These are phyloP conservation scores for Cremastobaeus sp. DNA, from an alignment of 2,888 invertebrate genomes.

Conservation along the genomic window DNA sequence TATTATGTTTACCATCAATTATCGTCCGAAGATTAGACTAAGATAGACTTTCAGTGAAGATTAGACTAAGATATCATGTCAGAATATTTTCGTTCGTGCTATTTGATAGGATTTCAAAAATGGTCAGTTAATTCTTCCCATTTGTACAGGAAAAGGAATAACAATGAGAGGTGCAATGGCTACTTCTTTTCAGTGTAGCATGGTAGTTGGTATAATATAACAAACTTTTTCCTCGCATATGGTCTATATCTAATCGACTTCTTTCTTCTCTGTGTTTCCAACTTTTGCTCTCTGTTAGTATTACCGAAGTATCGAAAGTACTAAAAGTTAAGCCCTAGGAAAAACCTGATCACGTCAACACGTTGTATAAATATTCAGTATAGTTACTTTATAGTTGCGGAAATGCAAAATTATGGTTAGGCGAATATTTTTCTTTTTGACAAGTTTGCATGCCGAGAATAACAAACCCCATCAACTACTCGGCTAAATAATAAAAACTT, in stretches of 20 bases:
- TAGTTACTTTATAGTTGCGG: slow-evolving; percentile 1
- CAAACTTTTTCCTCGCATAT: slow-evolving; percentile 28
- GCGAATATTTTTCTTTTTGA: neutral
- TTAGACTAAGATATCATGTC: too few relatives aligned
- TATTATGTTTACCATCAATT: too few relatives aligned
- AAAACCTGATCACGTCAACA: slow-evolving; percentile 13
- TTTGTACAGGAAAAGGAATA: too few relatives aligned
- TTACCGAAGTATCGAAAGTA: slow-evolving; percentile 27
- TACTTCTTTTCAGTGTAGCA: slow-evolving; percentile 18
- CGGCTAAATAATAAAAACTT: slow-evolving; percentile 18
- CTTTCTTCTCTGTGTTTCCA: slow-evolving; percentile 6
- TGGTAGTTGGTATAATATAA: slow-evolving; percentile 15
- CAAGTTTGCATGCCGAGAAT: too few relatives aligned
- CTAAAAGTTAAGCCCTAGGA: slow-evolving; percentile 11
- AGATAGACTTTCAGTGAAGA: too few relatives aligned
- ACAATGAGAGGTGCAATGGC: neutral
- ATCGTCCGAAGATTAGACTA: too few relatives aligned
- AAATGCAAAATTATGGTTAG: neutral
- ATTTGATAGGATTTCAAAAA: too few relatives aligned
- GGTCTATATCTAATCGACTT: slow-evolving; percentile 33
- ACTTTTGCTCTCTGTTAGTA: slow-evolving; percentile 19
- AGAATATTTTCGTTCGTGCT: too few relatives aligned
- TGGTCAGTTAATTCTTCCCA: too few relatives aligned
- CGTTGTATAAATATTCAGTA: slow-evolving; percentile 19
- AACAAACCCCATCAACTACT: too few relatives aligned